Evolutionary conservation across 1,140 invertebrate genomes (phyloP), one percentile per base, ranked within the genome.

Genomic region (Heliconius hermathena): DNA sequence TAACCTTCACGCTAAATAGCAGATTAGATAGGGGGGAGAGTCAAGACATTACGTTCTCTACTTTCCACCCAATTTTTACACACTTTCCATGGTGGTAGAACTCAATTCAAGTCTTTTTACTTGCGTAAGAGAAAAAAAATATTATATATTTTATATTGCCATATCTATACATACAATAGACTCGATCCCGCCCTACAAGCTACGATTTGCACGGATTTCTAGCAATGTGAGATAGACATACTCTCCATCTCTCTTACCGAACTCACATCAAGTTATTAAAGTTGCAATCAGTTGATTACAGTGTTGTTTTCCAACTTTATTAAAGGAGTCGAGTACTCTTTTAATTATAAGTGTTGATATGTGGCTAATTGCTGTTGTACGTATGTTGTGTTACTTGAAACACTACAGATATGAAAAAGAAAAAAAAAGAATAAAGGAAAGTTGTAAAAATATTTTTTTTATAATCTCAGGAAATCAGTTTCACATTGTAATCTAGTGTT

Each of bases 211-310:
- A 81, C 77, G 85, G 82, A 76, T 72, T 72, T 72, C 71, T 41
- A 72, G 71, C 26, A 77, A 38, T 41, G 85, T 87, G 29, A 82
- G 38, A 70, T 73, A 57, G 86, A 83, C 83, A 90, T 73, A 73
- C 70, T n/a, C 72, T 89, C 87, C 49, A 82, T 38, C 76, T 89
- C 88, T 75, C 86, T 74, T 80, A 74, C 82, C 79, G 88, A 92
- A 72, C 75, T 78, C 79, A 70, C 82, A 80, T 85, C 85, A 88
- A 87, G 89, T 91, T 91, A 91, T 91, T 91, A 93, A 90, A 89
- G 77, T 81, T 88, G 89, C 89, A 93, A 93, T 93, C 90, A 91
- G 88, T 91, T 92, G 89, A 92, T 92, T 92, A 87, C 87, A 84
- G 76, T 80, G 88, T 89, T 90, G 90, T 92, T 92, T n/a, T 88